Evolutionary conservation across 1,140 invertebrate genomes (phyloP), one percentile per base, ranked within the genome.

Genomic region (Trichomalopsis sarcophagae): DNA sequence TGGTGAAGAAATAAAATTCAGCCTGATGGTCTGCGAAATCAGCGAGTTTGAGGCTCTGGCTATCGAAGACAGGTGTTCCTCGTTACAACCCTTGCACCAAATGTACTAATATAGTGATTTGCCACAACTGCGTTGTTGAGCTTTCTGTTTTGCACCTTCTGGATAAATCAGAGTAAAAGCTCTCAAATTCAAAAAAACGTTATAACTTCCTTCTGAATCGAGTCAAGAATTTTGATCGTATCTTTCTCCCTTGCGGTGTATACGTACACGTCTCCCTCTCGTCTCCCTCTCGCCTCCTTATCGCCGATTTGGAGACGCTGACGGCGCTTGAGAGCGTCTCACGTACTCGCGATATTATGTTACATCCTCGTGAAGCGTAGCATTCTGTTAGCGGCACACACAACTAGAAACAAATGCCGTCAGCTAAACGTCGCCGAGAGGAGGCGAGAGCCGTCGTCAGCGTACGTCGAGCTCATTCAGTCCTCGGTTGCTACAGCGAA

Each of bases 261-360:
- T 27, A 62, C 21, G 7, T 21, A 62, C 4, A n/a, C 0, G 17
- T 62, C 55, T 62, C 55, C 21, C 21, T 17, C 30, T 30, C 0
- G 17, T 62, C 55, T 62, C 55, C 21, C 21, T 17, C 30, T 30
- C 68, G 33, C 14, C 30, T 74, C 33, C 47, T 88, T 87, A 90
- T 89, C 88, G 84, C 30, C 40, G 77, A 69, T 80, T 74, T 68
- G 27, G 77, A 76, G 77, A 85, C 86, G 89, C 89, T 90, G 90
- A 90, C 89, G 82, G 55, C 75, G 88, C 88, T 87, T 87, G 87
- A 87, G 87, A 89, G 89, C 84, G 23, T 73, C 27, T 82, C 71
- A n/a, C 79, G 23, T 74, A 74, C 30, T 75, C 73, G 36, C 14
- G 2, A 0, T 75, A 40, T 40, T 33, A 44, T n/a, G 66, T 62